Conservation (phyloP, 1,140 invertebrate genomes). For the Babylonia areolata region DNA sequence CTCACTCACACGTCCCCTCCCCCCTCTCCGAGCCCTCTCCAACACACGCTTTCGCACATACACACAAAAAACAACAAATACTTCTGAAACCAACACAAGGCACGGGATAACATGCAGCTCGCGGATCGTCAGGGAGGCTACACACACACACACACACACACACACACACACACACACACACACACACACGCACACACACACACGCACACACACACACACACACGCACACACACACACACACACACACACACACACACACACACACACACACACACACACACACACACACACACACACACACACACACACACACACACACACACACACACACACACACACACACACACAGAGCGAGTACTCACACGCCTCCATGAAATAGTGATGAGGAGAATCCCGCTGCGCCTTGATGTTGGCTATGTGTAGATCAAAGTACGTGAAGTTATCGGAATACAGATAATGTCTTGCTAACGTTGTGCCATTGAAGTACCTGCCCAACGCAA, state of each 20-base stretch:
- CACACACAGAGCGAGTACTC: slow-evolving; percentile 53
- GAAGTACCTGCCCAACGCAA: slow-evolving; percentile 69
- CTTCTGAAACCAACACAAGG: too few relatives aligned
- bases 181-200: neutral
- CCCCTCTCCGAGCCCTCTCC: too few relatives aligned
- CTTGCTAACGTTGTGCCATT: slow-evolving; percentile 67
- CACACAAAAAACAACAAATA: too few relatives aligned
- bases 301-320: neutral
- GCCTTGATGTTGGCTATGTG: slow-evolving; percentile 64
- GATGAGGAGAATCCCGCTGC: slow-evolving; percentile 58
- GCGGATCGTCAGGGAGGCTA: too few relatives aligned
- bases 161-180: neutral
- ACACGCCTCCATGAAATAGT: slow-evolving; percentile 76
- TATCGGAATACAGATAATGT: slow-evolving; percentile 60
- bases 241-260: neutral
- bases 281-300: neutral
- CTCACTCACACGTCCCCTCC: too few relatives aligned
- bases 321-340: neutral
- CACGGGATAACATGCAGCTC: too few relatives aligned
- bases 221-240: neutral
- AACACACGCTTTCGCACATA: too few relatives aligned
- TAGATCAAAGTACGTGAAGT: slow-evolving; percentile 67
- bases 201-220: slow-evolving; percentile 71
- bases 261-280: too few relatives aligned
- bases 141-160: neutral